phyloP scores from a whole-genome alignment of 2,113 vertebrate species.

The Agapornis roseicollis region DNA sequence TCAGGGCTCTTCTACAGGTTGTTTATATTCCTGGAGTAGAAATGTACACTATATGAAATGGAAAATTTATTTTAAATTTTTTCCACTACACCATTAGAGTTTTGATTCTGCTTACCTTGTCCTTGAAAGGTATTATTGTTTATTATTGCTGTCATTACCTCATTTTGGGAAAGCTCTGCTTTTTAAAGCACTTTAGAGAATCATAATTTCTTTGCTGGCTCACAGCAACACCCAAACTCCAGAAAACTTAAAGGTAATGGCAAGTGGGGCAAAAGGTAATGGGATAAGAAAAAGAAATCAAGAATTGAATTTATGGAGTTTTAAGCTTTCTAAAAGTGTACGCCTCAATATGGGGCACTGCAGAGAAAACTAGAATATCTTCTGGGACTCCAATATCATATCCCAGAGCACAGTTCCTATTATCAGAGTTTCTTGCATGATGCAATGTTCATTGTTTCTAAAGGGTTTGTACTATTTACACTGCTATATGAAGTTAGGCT shows the following conservation, averaged over 20 bases:
- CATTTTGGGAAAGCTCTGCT: background rate
- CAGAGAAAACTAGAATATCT: background rate
- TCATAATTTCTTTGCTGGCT: background rate
- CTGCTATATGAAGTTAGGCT: background rate
- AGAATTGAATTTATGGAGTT: fast-evolving
- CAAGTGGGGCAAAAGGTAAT: background rate
- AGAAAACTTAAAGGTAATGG: background rate
- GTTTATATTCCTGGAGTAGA: too few relatives aligned
- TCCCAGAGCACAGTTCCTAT: background rate
- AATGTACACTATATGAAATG: too few relatives aligned
- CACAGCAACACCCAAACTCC: background rate
- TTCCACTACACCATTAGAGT: too few relatives aligned
- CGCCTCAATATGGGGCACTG: background rate
- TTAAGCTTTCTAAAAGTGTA: background rate
- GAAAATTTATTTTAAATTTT: too few relatives aligned
- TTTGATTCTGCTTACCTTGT: too few relatives aligned
- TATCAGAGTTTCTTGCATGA: background rate
- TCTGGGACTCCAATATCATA: background rate
- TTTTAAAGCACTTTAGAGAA: background rate
- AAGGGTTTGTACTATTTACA: background rate
- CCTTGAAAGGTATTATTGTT: background rate
- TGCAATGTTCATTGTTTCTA: background rate
- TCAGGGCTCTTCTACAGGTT: too few relatives aligned
- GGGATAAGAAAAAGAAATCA: background rate
- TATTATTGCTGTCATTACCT: background rate